Base-by-base conservation (phyloP, 2,888 invertebrate genomes). In the Agapostemon virescens region DNA sequence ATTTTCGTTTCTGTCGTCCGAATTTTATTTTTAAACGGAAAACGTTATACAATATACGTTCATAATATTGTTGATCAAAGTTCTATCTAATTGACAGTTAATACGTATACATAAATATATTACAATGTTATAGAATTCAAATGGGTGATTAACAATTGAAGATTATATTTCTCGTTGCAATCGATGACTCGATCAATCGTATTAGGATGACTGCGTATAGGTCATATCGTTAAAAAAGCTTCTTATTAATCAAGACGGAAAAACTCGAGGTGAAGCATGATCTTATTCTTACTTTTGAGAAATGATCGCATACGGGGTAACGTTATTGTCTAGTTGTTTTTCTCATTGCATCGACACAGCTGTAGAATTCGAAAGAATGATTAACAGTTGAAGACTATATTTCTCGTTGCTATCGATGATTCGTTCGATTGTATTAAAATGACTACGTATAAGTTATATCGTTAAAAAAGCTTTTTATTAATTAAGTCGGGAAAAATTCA, bases 91-190 rank as follows among this genome's bases (percentile, higher is more conserved):
- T 61, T 33, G 33, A 61, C 33, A 33, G 33, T 61, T 61, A 61
- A 61, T 30, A 30, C 17, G 9, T 61, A 61, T 26, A 55, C 15
- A 55, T 55, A 55, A 20, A 61, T 61, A 61, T 61, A 61, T 61
- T 61, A 33, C 61, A 20, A 61, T 61, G 61, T 61, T 61, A 61
- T 61, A 61, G 33, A 33, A 61, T 33, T 61, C 61, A 17, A 61
- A 33, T 20, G 33, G 33, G 33, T 30, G 61, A 61, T 61, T 61
- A 33, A 33, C 33, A 33, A 33, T 61, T 17, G 30, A 61, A 61
- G 20, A 33, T 33, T 61, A 61, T 61, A 61, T 61, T 61, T 30
- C 61, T 61, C 33, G 61, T 61, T 61, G 33, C 61, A 61, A 61
- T 33, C 3, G 20, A 33, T 30, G 30, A 61, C 17, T 33, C 61